Conservation (phyloP, 2,888 invertebrate species). For the Ganaspis brasiliensis region DNA sequence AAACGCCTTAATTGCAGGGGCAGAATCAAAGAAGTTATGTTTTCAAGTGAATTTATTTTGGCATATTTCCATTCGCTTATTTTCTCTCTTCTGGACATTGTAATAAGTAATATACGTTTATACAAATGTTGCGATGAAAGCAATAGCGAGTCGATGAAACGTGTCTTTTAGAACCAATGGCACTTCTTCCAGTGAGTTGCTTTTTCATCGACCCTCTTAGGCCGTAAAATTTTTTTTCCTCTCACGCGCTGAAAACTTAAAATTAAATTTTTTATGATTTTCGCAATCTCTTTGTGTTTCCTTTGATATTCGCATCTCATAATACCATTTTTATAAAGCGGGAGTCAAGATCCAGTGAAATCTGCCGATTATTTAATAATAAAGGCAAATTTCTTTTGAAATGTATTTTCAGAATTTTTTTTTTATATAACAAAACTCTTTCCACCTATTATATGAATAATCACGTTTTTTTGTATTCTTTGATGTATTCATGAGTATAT, state of each 20-base stretch:
- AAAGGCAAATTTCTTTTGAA: no score
- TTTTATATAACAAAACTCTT: no score
- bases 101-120: conserved; percentile 2
- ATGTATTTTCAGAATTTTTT: no score
- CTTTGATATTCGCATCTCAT: background rate
- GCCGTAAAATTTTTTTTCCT: background rate
- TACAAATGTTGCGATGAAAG: conserved; percentile 12
- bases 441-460: no score
- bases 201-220: background rate
- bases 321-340: background rate
- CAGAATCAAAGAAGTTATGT: background rate
- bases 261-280: no score
- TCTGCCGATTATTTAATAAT: no score
- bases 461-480: no score
- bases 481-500: no score
- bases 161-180: conserved; percentile 3
- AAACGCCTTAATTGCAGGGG: background rate
- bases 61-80: background rate
- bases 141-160: background rate
- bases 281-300: no score
- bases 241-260: background rate
- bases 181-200: background rate
- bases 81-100: background rate
- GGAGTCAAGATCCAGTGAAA: no score
- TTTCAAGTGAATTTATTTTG: background rate